Conservation (phyloP, 2,113 vertebrate genomes). For the Anguilla japonica region DNA sequence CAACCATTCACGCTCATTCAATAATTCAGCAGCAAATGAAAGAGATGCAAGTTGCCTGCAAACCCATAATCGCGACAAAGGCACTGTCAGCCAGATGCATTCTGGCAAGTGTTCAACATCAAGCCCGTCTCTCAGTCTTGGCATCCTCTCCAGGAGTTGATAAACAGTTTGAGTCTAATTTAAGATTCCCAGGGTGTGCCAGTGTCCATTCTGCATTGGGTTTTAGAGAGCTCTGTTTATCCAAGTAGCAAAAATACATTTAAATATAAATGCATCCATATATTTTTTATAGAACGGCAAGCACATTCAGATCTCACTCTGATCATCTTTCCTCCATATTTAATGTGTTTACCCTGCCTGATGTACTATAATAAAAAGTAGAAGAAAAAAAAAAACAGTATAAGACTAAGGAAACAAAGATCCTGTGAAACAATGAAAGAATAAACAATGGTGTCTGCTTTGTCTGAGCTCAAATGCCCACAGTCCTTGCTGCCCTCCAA, state of each 20-base stretch:
- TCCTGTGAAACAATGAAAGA: background rate
- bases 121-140: background rate
- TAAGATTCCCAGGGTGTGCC: constrained; percentile 19
- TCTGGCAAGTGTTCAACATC: constrained; percentile 10
- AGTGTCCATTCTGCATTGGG: background rate
- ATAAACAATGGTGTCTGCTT: background rate
- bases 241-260: constrained; percentile 29
- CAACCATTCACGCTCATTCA: constrained; percentile 9
- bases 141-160: background rate
- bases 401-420: background rate
- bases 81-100: constrained; percentile 8
- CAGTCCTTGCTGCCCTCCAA: background rate
- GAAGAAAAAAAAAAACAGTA: background rate
- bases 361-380: background rate
- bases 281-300: constrained; percentile 15
- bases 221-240: constrained; percentile 15
- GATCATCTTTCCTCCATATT: background rate
- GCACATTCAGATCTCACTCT: background rate
- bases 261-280: constrained; percentile 31
- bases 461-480: background rate
- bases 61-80: constrained; percentile 17
- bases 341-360: background rate
- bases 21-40: constrained; percentile 21
- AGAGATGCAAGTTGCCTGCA: constrained; percentile 5
- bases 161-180: constrained; percentile 28